These are phyloP conservation scores for Anoplolepis gracilipes DNA, from an alignment of 1,140 invertebrate species.

Conservation along the genomic window DNA sequence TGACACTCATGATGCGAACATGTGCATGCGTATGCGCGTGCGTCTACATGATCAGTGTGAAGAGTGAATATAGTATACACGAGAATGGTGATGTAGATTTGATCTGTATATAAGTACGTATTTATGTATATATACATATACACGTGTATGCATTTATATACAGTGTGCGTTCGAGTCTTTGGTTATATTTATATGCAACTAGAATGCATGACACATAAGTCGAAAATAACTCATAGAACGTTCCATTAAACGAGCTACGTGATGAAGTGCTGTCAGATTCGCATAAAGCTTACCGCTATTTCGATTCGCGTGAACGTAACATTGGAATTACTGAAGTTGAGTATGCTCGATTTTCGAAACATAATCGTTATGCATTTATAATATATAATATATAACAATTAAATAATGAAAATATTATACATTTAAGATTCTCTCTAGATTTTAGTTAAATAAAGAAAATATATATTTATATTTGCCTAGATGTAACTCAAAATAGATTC, in stretches of 20 bases:
- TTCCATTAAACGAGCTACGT: conserved; percentile 76
- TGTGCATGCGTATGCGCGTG: not conserved
- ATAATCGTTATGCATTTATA: not conserved
- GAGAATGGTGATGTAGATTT: conserved; percentile 20
- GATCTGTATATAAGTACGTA: conserved; percentile 21
- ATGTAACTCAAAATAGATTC: not conserved
- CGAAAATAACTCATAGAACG: conserved; percentile 76
- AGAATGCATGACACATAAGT: conserved; percentile 78
- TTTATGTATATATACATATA: not conserved
- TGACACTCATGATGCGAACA: not conserved
- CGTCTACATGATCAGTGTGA: conserved; percentile 6
- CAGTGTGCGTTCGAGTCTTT: not conserved
- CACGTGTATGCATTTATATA: conserved; percentile 5
- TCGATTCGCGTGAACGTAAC: conserved; percentile 68
- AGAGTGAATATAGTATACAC: conserved; percentile 19
- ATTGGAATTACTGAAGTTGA: conserved; percentile 19
- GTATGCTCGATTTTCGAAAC: conserved; percentile 1
- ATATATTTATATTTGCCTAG: not conserved
- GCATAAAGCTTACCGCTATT: conserved; percentile 72
- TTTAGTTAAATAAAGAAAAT: not conserved
- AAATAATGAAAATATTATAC: conserved; percentile 1
- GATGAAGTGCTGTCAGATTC: conserved; percentile 73
- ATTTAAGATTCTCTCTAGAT: not conserved
- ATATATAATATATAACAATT: conserved; percentile 16
- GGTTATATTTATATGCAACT: conserved; percentile 76